phyloP scores from a whole-genome alignment of 2,888 invertebrate genomes.

The Trisateles emortualis region DNA sequence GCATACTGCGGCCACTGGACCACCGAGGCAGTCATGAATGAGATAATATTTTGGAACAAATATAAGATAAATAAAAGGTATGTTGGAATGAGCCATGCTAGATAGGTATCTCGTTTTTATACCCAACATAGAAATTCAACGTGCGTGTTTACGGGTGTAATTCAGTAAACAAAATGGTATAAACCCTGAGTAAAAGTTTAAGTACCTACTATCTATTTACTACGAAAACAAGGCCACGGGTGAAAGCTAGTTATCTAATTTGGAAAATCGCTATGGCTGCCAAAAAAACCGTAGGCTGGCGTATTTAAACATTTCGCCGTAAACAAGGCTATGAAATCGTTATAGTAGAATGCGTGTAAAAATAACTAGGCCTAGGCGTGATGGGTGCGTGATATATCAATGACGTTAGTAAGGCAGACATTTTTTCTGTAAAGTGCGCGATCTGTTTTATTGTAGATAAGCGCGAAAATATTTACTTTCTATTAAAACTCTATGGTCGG shows the following conservation, averaged over 20 bases:
- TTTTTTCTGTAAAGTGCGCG: not conserved
- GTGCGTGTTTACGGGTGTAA: too few species aligned
- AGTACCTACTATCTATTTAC: too few species aligned
- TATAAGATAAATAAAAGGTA: too few species aligned
- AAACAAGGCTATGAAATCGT: not conserved
- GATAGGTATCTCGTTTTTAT: too few species aligned
- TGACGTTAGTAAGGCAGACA: not conserved
- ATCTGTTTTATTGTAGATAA: not conserved
- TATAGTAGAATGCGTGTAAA: constrained; percentile 11
- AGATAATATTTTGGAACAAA: too few species aligned
- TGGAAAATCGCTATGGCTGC: not conserved
- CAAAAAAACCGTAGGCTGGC: not conserved
- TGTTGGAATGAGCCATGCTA: too few species aligned
- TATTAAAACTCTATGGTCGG: too few species aligned
- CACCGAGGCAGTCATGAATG: too few species aligned
- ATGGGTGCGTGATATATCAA: constrained; percentile 26
- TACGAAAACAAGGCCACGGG: not conserved
- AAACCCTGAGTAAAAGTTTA: too few species aligned
- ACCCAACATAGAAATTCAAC: too few species aligned
- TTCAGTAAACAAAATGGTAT: too few species aligned
- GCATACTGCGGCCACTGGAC: too few species aligned
- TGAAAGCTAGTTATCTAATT: not conserved
- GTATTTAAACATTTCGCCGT: not conserved
- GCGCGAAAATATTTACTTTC: not conserved
- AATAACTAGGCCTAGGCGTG: constrained; percentile 26